Evolutionary conservation across 2,113 vertebrate genomes (phyloP).

Genomic region (Meles meles): DNA sequence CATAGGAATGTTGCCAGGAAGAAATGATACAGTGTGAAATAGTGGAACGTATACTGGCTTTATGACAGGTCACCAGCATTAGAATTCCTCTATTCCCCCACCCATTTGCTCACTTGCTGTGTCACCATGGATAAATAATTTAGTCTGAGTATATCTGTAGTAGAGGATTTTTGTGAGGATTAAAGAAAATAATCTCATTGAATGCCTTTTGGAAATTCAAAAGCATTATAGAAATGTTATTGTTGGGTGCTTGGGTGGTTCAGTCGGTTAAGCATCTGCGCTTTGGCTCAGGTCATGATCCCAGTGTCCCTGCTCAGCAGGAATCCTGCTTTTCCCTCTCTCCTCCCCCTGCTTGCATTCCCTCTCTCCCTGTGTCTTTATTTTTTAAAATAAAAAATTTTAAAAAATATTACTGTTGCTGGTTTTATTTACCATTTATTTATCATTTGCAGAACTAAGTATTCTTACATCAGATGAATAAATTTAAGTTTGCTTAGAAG

Average conservation of each 20-base stretch:
- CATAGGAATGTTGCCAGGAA: background rate
- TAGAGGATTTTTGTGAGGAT: background rate
- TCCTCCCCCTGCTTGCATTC: no score
- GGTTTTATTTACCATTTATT: background rate
- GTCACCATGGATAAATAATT: background rate
- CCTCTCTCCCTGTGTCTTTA: no score
- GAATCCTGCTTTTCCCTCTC: no score
- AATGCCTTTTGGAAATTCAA: constrained; percentile 25
- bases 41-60: background rate
- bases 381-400: no score
- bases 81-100: background rate
- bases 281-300: no score
- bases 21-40: background rate
- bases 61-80: background rate
- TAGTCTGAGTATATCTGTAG: background rate
- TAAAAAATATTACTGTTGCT: background rate
- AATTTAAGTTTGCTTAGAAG: constrained; percentile 5
- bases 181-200: constrained; percentile 13
- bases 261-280: no score
- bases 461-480: background rate
- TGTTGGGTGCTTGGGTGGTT: background rate
- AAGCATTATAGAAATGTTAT: background rate
- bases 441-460: background rate
- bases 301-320: no score
- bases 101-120: background rate